Base-by-base conservation (phyloP, 2,888 invertebrate species). In the Hirtodrosophila cameraria region DNA sequence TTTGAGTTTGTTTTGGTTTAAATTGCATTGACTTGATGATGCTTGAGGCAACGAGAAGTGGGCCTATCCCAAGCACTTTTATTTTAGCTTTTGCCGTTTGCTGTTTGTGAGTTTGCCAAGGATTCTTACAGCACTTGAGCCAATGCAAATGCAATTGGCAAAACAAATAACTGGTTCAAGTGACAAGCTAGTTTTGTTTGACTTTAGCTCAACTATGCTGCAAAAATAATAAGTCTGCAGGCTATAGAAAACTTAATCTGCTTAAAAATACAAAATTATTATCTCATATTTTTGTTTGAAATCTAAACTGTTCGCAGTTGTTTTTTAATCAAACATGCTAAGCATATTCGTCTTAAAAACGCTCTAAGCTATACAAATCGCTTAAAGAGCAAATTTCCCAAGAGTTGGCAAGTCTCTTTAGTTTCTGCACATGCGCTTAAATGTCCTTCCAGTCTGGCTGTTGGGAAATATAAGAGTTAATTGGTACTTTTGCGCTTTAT, bases 1-100 rank as follows among this genome's bases (percentile, higher is more conserved):
- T 75, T 86, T 86, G 82, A 86, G 87, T 82, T 82, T 82, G 87
- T 86, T 82, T 84, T 82, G 85, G 82, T 74, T 82, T 70, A 84
- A 82, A 81, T 86, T 86, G 85, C 78, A 84, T 86, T 81, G 72
- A 67, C 72, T 72, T 78, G 70, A 77, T 71, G 71, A 66, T 70
- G 76, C 80, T 82, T 70, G 60, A 69, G 78, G 43, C 65, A 50
- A 45, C 30, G 38, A 58, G 52, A 79, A 85, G 86, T 87, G 72
- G 87, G 87, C 86, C 83, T 84, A 84, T 84, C 86, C 83, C 86
- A 87, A 87, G 75, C 62, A 75, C 58, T 65, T 82, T 79, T 78
- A 64, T 69, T 77, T 66, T 61, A 66, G 45, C 59, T 59, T 50
- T 15, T 49, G 20, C 39, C 35, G 27, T 27, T 16, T 39, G 42